These are phyloP conservation scores for Ceratina japonica DNA, from an alignment of 1,140 invertebrate genomes.

Conservation along the genomic window DNA sequence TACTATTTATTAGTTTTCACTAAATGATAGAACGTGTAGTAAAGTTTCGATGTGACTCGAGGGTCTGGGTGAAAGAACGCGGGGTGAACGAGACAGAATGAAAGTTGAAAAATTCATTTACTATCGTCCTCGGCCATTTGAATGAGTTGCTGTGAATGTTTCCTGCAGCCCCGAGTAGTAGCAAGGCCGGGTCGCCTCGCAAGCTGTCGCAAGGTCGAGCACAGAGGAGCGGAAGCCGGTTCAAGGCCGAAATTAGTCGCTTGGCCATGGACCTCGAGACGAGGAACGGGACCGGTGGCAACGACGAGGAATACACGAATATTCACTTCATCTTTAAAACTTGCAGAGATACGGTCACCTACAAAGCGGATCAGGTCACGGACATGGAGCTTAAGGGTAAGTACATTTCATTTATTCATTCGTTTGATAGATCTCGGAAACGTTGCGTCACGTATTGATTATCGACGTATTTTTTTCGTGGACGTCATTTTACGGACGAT, in stretches of 20 bases:
- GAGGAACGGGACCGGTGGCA: slow-evolving; percentile 73
- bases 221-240: slow-evolving; percentile 61
- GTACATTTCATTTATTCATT: slow-evolving; percentile 34
- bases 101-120: background rate
- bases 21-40: too few relatives aligned
- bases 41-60: too few relatives aligned
- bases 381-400: slow-evolving; percentile 76
- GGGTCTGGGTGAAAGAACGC: too few relatives aligned
- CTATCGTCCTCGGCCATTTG: background rate
- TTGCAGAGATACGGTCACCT: slow-evolving; percentile 79
- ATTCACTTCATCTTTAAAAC: slow-evolving; percentile 80
- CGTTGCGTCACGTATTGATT: background rate
- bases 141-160: background rate
- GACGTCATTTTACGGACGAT: too few relatives aligned
- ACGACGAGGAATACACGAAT: slow-evolving; percentile 72
- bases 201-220: slow-evolving; percentile 50
- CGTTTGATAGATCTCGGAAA: background rate
- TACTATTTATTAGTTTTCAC: too few relatives aligned
- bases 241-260: slow-evolving; percentile 62
- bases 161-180: slow-evolving; percentile 54
- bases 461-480: background rate
- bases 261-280: slow-evolving; percentile 76
- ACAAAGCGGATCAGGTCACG: slow-evolving; percentile 77
- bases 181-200: slow-evolving; percentile 62
- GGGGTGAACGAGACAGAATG: background rate